A percentile compares a stretch with the other conserved stretches of the same genome.
Evolutionary conservation across 2,797 vertebrate genomes (phyloP).

Genomic region (Anableps anableps): DNA sequence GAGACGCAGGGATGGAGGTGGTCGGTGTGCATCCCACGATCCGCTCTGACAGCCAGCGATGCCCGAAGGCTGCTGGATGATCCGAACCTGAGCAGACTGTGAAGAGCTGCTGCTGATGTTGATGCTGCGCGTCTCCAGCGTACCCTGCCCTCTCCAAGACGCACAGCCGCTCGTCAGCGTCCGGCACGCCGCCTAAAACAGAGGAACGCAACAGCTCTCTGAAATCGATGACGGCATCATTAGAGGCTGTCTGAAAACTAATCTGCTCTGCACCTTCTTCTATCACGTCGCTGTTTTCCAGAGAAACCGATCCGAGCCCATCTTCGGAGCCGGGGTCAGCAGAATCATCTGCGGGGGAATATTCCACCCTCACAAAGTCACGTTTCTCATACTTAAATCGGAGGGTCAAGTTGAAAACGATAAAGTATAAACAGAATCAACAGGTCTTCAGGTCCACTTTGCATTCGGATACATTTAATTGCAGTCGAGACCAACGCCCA

Average conservation of each 20-base stretch:
- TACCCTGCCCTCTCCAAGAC: slow-evolving; percentile 69
- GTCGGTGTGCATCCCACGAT: slow-evolving; percentile 40
- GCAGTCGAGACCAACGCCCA: background rate
- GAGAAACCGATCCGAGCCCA: background rate
- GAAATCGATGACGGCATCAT: background rate
- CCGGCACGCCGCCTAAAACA: slow-evolving; percentile 24
- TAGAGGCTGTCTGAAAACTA: background rate
- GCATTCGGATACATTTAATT: background rate
- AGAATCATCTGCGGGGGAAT: background rate
- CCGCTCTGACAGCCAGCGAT: slow-evolving; percentile 2
- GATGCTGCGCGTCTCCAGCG: slow-evolving; percentile 48
- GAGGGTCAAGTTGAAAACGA: background rate
- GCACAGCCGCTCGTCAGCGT: slow-evolving; percentile 60
- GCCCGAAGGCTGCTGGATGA: slow-evolving; percentile 33
- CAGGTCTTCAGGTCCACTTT: background rate
- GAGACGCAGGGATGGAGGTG: slow-evolving; percentile 27
- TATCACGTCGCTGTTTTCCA: background rate
- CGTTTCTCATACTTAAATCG: background rate
- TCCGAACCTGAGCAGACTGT: slow-evolving; percentile 49
- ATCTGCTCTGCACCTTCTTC: slow-evolving; percentile 1
- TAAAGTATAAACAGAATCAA: background rate
- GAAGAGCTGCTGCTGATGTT: slow-evolving; percentile 19
- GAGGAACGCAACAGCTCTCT: slow-evolving; percentile 13
- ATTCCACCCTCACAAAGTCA: background rate
- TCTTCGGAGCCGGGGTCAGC: background rate